phyloP scores from a whole-genome alignment of 2,113 vertebrate genomes.

The Stegastes partitus region DNA sequence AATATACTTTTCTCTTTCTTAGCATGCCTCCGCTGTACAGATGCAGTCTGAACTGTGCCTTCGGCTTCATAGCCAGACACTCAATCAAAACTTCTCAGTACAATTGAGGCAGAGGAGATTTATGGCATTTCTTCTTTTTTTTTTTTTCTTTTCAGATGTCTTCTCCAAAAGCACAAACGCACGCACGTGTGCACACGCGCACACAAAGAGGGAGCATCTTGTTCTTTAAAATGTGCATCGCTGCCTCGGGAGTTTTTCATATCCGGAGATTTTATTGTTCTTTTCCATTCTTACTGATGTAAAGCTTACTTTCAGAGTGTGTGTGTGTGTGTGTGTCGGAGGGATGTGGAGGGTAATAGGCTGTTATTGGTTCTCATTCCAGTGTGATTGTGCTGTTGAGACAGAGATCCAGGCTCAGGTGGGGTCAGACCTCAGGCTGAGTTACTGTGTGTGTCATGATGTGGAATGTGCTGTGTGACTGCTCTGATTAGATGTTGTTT shows the following conservation, averaged over 20 bases:
- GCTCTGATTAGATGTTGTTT: conserved; percentile 72
- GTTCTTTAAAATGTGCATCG: conserved; percentile 54
- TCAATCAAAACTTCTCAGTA: conserved; percentile 53
- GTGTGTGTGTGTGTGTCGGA: conserved; percentile 41
- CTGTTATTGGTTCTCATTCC: conserved; percentile 84
- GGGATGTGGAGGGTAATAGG: conserved; percentile 63
- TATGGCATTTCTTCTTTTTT: conserved; percentile 55
- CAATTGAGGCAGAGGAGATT: conserved; percentile 60
- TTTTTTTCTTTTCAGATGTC: conserved; percentile 46
- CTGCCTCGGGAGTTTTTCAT: conserved; percentile 77
- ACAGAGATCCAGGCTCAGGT: conserved; percentile 76
- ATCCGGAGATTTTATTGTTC: conserved; percentile 84
- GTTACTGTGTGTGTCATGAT: conserved; percentile 71
- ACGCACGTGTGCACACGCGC: conserved; percentile 23
- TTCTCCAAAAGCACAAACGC: conserved; percentile 8
- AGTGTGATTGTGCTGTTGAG: conserved; percentile 76
- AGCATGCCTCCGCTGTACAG: conserved; percentile 29
- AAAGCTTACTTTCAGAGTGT: conserved; percentile 50
- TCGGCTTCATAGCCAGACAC: conserved; percentile 48
- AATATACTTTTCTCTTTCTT: neutral
- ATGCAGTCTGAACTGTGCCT: conserved; percentile 32
- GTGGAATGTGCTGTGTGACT: conserved; percentile 66
- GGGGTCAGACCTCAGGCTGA: conserved; percentile 79
- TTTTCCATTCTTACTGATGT: conserved; percentile 75
- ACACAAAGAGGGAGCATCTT: conserved; percentile 42